A percentile compares a stretch with the other conserved stretches of the same genome.
Evolutionary conservation across 2,888 invertebrate species (phyloP).

Genomic region (Agrochola lota): DNA sequence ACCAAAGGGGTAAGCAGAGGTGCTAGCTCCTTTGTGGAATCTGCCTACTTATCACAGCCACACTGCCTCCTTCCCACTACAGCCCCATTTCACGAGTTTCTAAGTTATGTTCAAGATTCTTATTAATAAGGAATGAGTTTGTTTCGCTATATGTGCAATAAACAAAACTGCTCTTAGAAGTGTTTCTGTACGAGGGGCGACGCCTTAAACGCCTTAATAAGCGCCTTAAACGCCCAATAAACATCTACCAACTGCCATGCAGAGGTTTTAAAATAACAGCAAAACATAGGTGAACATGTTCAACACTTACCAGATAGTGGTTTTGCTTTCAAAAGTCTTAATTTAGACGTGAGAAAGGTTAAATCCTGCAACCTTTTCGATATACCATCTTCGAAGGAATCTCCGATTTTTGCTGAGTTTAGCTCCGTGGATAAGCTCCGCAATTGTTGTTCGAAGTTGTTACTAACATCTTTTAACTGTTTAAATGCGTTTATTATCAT

Average conservation of each 20-base stretch:
- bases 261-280: neutral
- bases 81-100: neutral
- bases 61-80: neutral
- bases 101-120: neutral
- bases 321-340: conserved; percentile 81
- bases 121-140: neutral
- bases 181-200: neutral
- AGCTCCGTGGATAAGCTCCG: conserved; percentile 71
- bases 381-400: conserved; percentile 77
- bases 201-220: neutral
- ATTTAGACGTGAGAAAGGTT: conserved; percentile 78
- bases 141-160: neutral
- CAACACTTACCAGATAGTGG: conserved; percentile 75
- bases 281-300: neutral
- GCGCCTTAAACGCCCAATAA: neutral
- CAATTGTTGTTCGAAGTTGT: conserved; percentile 77
- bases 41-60: neutral
- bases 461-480: conserved; percentile 77
- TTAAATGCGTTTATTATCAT: conserved; percentile 79
- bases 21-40: neutral
- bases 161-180: neutral
- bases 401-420: conserved; percentile 74
- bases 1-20: neutral
- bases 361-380: conserved; percentile 78
- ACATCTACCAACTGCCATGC: neutral